Evolutionary conservation across 1,140 invertebrate species (phyloP).

Genomic region (Colletes gigas): DNA sequence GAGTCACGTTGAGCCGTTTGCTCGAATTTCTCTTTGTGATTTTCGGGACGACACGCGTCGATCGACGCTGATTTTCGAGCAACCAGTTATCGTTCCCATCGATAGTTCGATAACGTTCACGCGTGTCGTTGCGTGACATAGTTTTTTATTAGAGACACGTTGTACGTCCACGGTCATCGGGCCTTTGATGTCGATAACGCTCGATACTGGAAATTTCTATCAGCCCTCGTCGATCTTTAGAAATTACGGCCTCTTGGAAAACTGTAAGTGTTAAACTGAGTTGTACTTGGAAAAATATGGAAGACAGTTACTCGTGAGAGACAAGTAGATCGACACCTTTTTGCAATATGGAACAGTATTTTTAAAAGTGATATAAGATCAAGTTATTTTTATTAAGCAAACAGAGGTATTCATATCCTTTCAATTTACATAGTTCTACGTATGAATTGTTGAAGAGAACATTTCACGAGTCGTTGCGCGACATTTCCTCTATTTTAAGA

Average conservation of each 20-base stretch:
- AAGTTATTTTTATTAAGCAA: too few relatives aligned
- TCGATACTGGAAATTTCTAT: constrained; percentile 42
- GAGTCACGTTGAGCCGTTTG: neutral
- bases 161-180: constrained; percentile 28
- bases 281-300: neutral
- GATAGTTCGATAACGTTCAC: neutral
- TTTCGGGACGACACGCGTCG: neutral
- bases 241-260: constrained; percentile 13
- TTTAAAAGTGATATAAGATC: too few relatives aligned
- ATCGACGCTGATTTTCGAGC: neutral
- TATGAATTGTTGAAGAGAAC: too few relatives aligned
- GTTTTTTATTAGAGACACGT: constrained; percentile 19
- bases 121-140: neutral
- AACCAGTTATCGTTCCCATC: neutral
- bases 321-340: neutral
- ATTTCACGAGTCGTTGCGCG: too few relatives aligned
- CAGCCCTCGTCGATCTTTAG: neutral
- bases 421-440: too few relatives aligned
- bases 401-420: too few relatives aligned
- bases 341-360: too few relatives aligned
- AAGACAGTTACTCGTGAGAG: neutral
- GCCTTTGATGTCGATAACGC: constrained; percentile 58
- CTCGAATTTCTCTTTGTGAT: neutral
- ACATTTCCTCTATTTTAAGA: too few relatives aligned
- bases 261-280: too few relatives aligned